phyloP scores from a whole-genome alignment of 2,797 vertebrate species.

The Florisuga fusca region DNA sequence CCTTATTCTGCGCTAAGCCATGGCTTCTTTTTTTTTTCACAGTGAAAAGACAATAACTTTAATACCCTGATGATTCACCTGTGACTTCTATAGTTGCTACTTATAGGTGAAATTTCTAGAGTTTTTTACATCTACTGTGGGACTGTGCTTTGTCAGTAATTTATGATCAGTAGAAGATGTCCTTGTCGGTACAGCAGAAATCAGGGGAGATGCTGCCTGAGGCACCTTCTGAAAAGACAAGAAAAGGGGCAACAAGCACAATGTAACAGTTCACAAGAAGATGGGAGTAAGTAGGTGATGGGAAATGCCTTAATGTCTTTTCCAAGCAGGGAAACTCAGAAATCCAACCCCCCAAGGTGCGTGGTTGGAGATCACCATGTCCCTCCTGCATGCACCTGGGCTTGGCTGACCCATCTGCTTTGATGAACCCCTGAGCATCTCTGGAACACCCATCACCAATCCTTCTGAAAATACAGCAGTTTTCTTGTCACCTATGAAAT shows the following conservation, averaged over 20 bases:
- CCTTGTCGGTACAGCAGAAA: background rate
- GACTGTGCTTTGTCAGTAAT: rapidly evolving
- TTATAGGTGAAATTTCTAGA: background rate
- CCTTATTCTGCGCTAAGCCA: background rate
- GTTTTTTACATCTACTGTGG: background rate
- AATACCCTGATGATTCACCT: background rate
- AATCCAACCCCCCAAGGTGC: background rate
- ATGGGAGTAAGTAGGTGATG: rapidly evolving
- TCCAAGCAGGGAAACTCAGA: background rate
- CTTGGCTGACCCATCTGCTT: rapidly evolving
- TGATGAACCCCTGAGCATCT: background rate
- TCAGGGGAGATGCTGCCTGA: background rate
- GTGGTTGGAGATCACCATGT: background rate
- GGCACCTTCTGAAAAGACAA: no score
- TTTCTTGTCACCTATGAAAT: background rate
- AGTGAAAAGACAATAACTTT: background rate
- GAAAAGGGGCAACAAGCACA: rapidly evolving
- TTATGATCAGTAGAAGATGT: background rate
- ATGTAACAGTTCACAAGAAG: rapidly evolving
- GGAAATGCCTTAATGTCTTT: background rate
- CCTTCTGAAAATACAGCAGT: background rate
- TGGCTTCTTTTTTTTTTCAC: background rate
- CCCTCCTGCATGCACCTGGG: rapidly evolving
- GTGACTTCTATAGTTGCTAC: background rate
- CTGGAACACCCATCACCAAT: background rate